phyloP scores from a whole-genome alignment of 64 coral and sea anemone genomes.

The Platygyra sinensis region DNA sequence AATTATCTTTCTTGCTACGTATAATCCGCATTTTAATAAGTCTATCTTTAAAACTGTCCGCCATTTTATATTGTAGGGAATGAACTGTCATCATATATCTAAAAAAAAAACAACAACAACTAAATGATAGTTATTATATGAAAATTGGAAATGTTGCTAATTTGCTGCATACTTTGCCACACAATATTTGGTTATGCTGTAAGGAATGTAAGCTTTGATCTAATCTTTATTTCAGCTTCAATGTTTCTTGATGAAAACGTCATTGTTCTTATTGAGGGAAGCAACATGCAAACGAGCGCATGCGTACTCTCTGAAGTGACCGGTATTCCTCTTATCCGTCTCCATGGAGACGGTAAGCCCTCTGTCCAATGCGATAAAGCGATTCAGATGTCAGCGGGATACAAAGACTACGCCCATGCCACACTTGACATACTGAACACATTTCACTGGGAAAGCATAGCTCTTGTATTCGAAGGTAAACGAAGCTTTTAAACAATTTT shows the following conservation, averaged over 20 bases:
- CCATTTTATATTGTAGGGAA: too few relatives aligned
- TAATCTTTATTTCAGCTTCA: background rate
- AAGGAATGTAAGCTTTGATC: background rate
- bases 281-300: background rate
- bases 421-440: constrained; percentile 14
- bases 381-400: constrained; percentile 18
- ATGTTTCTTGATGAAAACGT: background rate
- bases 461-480: constrained; percentile 32
- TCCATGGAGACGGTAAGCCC: constrained; percentile 1
- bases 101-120: too few relatives aligned
- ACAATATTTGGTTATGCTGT: background rate
- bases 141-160: too few relatives aligned
- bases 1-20: too few relatives aligned
- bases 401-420: constrained; percentile 12
- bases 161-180: too few relatives aligned
- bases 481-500: too few relatives aligned
- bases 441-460: constrained; percentile 30
- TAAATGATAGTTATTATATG: too few relatives aligned
- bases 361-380: background rate
- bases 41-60: too few relatives aligned
- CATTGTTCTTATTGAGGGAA: constrained; percentile 13
- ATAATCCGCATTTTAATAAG: too few relatives aligned
- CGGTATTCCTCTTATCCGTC: constrained; percentile 39
- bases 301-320: constrained; percentile 28
- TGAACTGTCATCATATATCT: too few relatives aligned